Conservation (phyloP, 2,797 vertebrate species). For the Crocodylus rhombifer region DNA sequence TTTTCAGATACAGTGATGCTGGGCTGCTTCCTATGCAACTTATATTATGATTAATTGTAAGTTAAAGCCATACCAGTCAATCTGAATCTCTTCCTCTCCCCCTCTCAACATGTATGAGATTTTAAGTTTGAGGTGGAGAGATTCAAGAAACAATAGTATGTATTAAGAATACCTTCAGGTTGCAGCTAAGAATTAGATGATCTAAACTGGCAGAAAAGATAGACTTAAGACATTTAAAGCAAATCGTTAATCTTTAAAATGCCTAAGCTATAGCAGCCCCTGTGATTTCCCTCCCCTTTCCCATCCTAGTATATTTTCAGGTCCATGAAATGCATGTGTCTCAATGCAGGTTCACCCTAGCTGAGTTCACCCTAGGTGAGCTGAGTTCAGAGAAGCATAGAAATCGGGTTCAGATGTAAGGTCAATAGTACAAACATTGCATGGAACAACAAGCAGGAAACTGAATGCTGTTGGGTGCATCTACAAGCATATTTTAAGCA, state of each 20-base stretch:
- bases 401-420: fast-evolving
- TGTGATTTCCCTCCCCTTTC: neutral
- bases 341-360: neutral
- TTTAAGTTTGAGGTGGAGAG: neutral
- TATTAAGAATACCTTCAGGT: no score
- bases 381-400: fast-evolving
- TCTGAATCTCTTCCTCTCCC: fast-evolving
- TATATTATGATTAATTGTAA: neutral
- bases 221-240: neutral
- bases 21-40: neutral
- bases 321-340: neutral
- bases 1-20: neutral
- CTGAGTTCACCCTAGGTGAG: no score
- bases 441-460: no score
- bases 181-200: neutral
- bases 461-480: neutral
- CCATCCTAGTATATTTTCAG: neutral
- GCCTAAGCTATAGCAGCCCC: neutral
- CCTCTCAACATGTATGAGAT: neutral
- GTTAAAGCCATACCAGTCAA: no score
- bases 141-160: neutral
- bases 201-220: neutral
- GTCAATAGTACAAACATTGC: neutral
- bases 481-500: fast-evolving
- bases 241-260: neutral